Base-by-base conservation (phyloP, 2,113 vertebrate genomes). In the Cathartes aura region DNA sequence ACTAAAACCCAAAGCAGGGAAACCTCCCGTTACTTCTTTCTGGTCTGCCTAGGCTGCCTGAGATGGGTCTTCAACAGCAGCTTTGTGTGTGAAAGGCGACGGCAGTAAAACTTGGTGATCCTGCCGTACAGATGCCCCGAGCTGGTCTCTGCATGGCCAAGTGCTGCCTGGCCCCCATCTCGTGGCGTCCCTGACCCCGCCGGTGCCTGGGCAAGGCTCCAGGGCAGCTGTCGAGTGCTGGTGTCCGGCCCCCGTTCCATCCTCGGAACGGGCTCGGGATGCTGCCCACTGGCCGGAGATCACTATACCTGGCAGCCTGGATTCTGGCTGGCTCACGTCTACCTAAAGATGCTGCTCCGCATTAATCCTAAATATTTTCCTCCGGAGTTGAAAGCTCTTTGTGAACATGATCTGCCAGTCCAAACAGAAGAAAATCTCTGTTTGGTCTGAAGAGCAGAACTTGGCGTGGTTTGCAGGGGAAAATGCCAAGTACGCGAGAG, bases 351-450 rank as follows among this genome's bases (percentile, higher is more conserved):
- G 55, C 50, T 42, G 32, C 80, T 89, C 81, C 4, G 4, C 45
- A 7, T 42, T 45, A 73, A 48, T 42, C 72, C 67, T 29, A 34
- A 81, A n/a, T 47, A 16, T 27, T 53, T 81, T 81, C 5, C 42
- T 76, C 50, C 53, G 8, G 75, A 88, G 30, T 5, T 90, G 86
- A 89, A 92, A 90, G 80, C 34, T 90, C 71, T 82, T 67, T 59
- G 82, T 82, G 95, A 86, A 74, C 4, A 0, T 9, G 50, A 38
- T 62, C 80, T 89, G 67, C 23, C 40, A 83, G 80, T 66, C 75
- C 86, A 94, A 95, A 89, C 55, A 87, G 76, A 95, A 83, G 95
- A 83, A 90, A 70, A 81, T 42, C 91, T 96, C 90, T 81, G 4
- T 95, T 92, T 93, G 87, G 90, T 80, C 93, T 92, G 91, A 96